These are phyloP conservation scores for Elgaria multicarinata DNA, from an alignment of 2,113 vertebrate genomes.

Conservation along the genomic window DNA sequence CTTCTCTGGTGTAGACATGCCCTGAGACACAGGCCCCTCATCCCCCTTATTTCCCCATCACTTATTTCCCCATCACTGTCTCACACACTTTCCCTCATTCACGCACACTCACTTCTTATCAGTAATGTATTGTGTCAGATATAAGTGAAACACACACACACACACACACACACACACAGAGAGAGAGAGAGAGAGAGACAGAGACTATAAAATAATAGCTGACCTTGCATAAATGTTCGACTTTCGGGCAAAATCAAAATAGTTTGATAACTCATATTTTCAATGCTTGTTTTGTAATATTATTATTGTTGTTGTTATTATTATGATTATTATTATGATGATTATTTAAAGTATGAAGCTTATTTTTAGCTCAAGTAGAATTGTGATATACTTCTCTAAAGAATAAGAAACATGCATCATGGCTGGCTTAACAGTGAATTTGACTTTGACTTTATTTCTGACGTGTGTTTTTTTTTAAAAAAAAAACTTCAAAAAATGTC, in stretches of 20 bases:
- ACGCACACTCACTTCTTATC: too few species aligned
- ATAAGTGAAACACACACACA: background rate
- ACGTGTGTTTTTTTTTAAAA: slow-evolving; percentile 58
- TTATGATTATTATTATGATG: too few species aligned
- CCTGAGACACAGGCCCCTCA: too few species aligned
- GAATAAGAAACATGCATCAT: slow-evolving; percentile 74
- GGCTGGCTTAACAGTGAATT: slow-evolving; percentile 75
- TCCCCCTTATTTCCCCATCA: too few species aligned
- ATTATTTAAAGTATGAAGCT: slow-evolving; percentile 41
- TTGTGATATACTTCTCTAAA: slow-evolving; percentile 72
- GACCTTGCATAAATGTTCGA: slow-evolving; percentile 71
- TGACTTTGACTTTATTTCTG: slow-evolving; percentile 81
- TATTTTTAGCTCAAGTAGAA: slow-evolving; percentile 74
- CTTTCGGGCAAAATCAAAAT: slow-evolving; percentile 74
- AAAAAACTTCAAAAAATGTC: slow-evolving; percentile 70
- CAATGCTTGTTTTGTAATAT: slow-evolving; percentile 69
- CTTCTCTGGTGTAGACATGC: too few species aligned
- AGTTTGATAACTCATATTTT: slow-evolving; percentile 53
- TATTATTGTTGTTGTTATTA: too few species aligned
- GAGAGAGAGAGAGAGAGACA: too few species aligned
- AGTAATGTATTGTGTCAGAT: background rate
- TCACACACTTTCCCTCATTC: too few species aligned
- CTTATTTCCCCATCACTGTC: too few species aligned
- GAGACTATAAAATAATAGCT: slow-evolving; percentile 51
- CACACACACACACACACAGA: too few species aligned